phyloP scores from a whole-genome alignment of 1,140 invertebrate genomes.

The Augochlora pura region DNA sequence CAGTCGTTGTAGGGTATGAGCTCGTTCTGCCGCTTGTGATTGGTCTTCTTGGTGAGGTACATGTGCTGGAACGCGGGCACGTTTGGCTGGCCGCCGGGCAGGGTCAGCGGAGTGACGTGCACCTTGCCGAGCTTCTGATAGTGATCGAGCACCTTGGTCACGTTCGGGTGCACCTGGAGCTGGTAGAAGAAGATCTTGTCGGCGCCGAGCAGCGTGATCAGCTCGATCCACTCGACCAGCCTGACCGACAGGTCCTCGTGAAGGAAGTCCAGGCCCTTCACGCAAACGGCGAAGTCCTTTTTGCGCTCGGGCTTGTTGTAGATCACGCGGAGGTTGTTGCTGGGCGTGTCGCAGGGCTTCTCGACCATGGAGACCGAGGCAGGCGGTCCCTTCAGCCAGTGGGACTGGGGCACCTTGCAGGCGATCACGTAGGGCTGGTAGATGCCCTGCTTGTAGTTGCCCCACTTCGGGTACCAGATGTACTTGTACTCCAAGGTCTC shows the following conservation, averaged over 20 bases:
- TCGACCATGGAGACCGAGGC: slow-evolving; percentile 93
- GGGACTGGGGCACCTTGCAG: slow-evolving; percentile 89
- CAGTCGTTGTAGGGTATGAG: slow-evolving; percentile 98
- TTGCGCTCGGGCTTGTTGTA: slow-evolving; percentile 88
- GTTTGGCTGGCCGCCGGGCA: slow-evolving; percentile 95
- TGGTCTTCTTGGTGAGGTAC: slow-evolving; percentile 93
- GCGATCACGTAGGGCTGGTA: slow-evolving; percentile 95
- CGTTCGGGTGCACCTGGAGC: slow-evolving; percentile 93
- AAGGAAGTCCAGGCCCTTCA: slow-evolving; percentile 95
- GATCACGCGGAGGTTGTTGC: slow-evolving; percentile 92
- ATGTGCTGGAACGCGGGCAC: slow-evolving; percentile 92
- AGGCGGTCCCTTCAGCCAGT: slow-evolving; percentile 86
- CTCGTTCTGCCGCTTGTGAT: slow-evolving; percentile 96
- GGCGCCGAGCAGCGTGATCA: slow-evolving; percentile 91
- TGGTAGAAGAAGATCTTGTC: slow-evolving; percentile 97
- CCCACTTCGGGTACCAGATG: slow-evolving; percentile 96
- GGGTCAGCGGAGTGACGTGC: slow-evolving; percentile 91
- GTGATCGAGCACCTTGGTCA: slow-evolving; percentile 92
- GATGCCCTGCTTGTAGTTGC: slow-evolving; percentile 95
- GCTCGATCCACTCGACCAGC: slow-evolving; percentile 97
- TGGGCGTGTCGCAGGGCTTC: slow-evolving; percentile 90
- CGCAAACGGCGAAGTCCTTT: slow-evolving; percentile 95
- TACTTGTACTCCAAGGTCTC: slow-evolving; percentile 94
- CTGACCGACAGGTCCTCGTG: slow-evolving; percentile 94
- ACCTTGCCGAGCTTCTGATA: slow-evolving; percentile 89